Evolutionary conservation across 2,888 invertebrate species (phyloP), one percentile per base, ranked within the genome.

Genomic region (Entomobrya proxima): DNA sequence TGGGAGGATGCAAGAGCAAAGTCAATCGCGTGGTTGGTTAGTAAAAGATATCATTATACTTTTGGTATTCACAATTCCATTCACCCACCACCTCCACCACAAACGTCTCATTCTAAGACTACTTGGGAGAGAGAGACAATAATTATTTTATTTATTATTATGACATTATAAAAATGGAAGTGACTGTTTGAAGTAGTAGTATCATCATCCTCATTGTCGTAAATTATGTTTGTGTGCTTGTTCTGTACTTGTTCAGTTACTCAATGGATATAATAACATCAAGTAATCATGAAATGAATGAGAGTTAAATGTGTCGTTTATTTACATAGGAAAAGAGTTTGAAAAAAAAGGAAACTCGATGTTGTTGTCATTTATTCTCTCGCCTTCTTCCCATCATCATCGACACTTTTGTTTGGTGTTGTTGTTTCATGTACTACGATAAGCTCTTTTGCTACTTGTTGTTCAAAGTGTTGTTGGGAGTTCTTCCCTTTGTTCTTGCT

Each of bases 111-210:
- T n/a, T n/a, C n/a, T 67, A 37, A 67, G 40, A 47, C 13, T 4
- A 13, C 2, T 67, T 37, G 37, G 13, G n/a, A 61, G 58, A 37
- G 67, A 67, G 72, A 72, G 72, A 72, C 72, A 47, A 72, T 72
- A 67, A 67, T 67, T 67, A 67, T 67, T 67, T 67, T 44, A 47
- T 72, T 72, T 72, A 72, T 72, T 44, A 47, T 72, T 44, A 47
- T 72, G 72, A 72, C 72, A 72, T 44, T 72, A 72, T 72, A 72
- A 72, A 72, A 24, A 72, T 72, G 72, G 72, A 72, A 72, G 72
- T 72, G 72, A 15, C 30, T 72, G 5, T 50, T 72, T 44, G 6
- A n/a, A 35, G 72, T 30, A 15, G 27, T n/a, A 7, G 47, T 47
- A 72, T 72, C 72, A 47, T 72, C 72, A 47, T 72, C 37, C 67